These are phyloP conservation scores for Ameiurus melas DNA, from an alignment of 2,113 vertebrate species.

Conservation along the genomic window DNA sequence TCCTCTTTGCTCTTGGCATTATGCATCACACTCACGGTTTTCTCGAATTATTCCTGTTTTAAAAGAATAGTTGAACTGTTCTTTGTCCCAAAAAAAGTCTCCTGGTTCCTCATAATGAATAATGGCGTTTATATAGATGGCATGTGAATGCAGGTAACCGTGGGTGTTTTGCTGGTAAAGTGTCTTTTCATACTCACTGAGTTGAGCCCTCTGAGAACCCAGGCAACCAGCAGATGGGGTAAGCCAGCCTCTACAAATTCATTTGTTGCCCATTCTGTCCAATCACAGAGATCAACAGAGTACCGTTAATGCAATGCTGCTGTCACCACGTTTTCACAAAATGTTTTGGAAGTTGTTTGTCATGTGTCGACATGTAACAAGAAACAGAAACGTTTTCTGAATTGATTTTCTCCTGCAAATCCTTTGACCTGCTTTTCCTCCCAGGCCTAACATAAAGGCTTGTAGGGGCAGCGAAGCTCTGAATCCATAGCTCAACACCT, in stretches of 20 bases:
- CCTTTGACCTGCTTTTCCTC: conserved; percentile 99
- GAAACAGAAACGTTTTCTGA: conserved; percentile 61
- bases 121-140: not conserved
- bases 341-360: conserved; percentile 58
- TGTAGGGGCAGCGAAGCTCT: conserved; percentile 98
- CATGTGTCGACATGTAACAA: conserved; percentile 56
- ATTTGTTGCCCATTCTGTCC: conserved; percentile 65
- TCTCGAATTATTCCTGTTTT: not conserved
- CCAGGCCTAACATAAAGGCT: conserved; percentile 99
- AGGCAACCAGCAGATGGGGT: conserved; percentile 72
- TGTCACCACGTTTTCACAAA: conserved; percentile 59
- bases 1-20: conserved; percentile 2
- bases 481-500: conserved; percentile 99
- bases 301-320: conserved; percentile 55
- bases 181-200: conserved; percentile 53
- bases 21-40: conserved; percentile 51
- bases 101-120: not conserved
- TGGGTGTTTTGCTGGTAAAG: conserved; percentile 64
- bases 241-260: conserved; percentile 79
- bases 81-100: not conserved
- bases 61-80: too few species aligned
- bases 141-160: not conserved
- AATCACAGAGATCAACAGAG: conserved; percentile 64
- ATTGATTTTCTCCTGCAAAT: conserved; percentile 81
- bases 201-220: conserved; percentile 56